These are phyloP conservation scores for Hipparchia semele DNA, from an alignment of 2,888 invertebrate genomes.

Conservation along the genomic window DNA sequence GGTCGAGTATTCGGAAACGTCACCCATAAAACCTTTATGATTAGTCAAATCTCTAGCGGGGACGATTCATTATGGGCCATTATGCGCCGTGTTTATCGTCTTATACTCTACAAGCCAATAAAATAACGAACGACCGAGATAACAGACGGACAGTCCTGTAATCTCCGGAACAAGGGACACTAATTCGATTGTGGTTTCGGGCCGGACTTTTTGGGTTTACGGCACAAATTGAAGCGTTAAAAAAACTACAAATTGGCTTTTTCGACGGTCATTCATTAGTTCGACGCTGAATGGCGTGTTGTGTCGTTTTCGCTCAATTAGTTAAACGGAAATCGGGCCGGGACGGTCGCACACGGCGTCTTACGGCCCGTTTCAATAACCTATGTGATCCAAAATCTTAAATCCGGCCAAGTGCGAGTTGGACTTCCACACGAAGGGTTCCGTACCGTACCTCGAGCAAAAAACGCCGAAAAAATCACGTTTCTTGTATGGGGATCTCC, in stretches of 20 bases:
- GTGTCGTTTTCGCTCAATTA: slow-evolving; percentile 82
- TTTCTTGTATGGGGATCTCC: no score
- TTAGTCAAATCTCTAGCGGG: slow-evolving; percentile 77
- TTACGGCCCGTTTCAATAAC: not conserved
- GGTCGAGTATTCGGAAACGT: slow-evolving; percentile 68
- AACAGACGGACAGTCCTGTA: slow-evolving; percentile 81
- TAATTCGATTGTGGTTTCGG: slow-evolving; percentile 83
- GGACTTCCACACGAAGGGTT: no score
- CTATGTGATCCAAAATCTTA: no score
- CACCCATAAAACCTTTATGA: slow-evolving; percentile 81
- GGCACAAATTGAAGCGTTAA: slow-evolving; percentile 82
- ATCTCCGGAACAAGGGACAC: slow-evolving; percentile 83
- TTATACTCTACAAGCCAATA: slow-evolving; percentile 81
- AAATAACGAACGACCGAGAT: slow-evolving; percentile 83
- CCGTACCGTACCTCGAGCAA: no score
- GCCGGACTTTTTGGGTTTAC: slow-evolving; percentile 78
- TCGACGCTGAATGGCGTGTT: slow-evolving; percentile 75
- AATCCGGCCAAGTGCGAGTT: no score
- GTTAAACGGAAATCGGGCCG: slow-evolving; percentile 76
- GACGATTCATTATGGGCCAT: slow-evolving; percentile 82
- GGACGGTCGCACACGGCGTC: slow-evolving; percentile 59
- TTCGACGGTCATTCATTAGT: slow-evolving; percentile 80
- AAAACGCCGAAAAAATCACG: no score
- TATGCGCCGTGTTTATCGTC: slow-evolving; percentile 82
- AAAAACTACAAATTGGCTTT: slow-evolving; percentile 82